Conservation (phyloP, 2,113 vertebrate genomes). For the Aldabrachelys gigantea region DNA sequence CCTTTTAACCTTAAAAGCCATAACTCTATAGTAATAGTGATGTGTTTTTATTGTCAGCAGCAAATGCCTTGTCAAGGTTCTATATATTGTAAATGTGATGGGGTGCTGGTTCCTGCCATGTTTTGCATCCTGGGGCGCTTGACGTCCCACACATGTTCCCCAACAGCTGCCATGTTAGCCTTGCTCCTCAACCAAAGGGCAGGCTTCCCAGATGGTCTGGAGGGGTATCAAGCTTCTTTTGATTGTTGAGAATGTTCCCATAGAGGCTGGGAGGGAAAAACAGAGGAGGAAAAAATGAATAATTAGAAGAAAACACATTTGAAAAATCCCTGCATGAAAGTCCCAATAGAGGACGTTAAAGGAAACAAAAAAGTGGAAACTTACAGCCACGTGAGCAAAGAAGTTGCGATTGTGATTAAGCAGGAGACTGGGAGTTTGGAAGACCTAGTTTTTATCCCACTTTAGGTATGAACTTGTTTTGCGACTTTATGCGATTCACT, state of each 20-base stretch:
- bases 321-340: background rate
- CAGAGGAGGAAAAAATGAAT: background rate
- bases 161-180: background rate
- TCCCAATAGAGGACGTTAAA: background rate
- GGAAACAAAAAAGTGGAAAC: background rate
- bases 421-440: background rate
- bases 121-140: accelerated
- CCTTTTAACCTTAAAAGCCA: accelerated
- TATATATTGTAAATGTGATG: background rate
- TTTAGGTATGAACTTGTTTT: background rate
- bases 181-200: accelerated
- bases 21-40: accelerated
- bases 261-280: background rate
- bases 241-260: background rate
- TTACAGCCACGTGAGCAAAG: background rate
- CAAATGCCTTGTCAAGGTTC: accelerated
- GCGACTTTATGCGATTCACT: background rate
- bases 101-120: background rate
- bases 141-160: too few relatives aligned
- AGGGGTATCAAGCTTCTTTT: background rate
- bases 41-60: background rate
- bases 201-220: background rate
- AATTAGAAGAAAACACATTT: background rate
- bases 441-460: background rate
- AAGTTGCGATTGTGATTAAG: background rate